A percentile compares a stretch with the other conserved stretches of the same genome.
Conservation (phyloP, 2,888 invertebrate species). For the Crepidodera aurea region DNA sequence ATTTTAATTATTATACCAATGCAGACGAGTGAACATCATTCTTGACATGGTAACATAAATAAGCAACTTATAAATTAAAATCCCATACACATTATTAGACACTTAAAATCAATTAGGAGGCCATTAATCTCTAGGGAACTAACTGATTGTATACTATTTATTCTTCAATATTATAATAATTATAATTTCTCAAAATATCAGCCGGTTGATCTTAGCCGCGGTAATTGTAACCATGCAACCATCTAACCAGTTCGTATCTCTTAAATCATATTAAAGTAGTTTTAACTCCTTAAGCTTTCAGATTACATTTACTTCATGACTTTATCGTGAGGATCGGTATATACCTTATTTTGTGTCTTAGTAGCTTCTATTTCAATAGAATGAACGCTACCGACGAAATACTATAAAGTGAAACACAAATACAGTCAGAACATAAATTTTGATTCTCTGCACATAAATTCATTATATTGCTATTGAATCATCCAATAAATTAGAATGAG, state of each 20-base stretch:
- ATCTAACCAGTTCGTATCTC: constrained; percentile 16
- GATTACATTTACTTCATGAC: constrained; percentile 23
- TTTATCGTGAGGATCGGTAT: constrained; percentile 24
- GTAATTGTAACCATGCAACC: constrained; percentile 14
- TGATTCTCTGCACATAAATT: too few relatives aligned
- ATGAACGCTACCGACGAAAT: constrained; percentile 6
- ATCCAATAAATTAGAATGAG: too few relatives aligned
- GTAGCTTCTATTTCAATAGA: constrained; percentile 14
- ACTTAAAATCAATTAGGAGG: constrained; percentile 4
- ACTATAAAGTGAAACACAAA: constrained; percentile 1
- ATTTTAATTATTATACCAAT: too few relatives aligned
- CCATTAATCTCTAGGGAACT: not conserved
- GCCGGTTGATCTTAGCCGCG: not conserved
- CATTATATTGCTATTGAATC: too few relatives aligned
- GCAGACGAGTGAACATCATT: too few relatives aligned
- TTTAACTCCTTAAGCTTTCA: constrained; percentile 13
- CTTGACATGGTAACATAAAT: too few relatives aligned
- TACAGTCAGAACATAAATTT: too few relatives aligned
- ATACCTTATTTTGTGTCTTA: constrained; percentile 20
- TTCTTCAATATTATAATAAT: constrained; percentile 7
- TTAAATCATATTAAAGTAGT: constrained; percentile 23
- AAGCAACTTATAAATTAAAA: not conserved
- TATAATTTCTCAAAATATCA: constrained; percentile 6
- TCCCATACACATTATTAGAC: not conserved
- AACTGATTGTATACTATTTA: not conserved